Conservation (phyloP, 2,888 invertebrate genomes). For the Apodemia hepburni region DNA sequence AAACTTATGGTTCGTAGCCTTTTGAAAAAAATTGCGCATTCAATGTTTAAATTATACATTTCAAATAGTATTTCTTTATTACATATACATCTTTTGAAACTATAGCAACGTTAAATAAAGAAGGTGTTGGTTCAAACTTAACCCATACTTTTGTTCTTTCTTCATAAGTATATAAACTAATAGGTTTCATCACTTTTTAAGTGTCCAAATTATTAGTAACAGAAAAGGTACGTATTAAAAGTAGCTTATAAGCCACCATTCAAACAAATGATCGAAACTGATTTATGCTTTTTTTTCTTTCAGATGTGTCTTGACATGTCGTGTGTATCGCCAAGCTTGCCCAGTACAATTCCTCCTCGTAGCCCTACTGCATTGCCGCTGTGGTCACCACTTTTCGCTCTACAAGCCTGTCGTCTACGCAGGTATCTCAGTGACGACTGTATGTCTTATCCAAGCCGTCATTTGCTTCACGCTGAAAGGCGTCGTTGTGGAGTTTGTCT, state of each 20-base stretch:
- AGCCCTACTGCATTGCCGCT: conserved; percentile 61
- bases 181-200: background rate
- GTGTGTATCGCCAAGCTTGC: conserved; percentile 50
- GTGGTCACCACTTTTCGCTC: conserved; percentile 70
- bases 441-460: conserved; percentile 65
- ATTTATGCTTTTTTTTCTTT: conserved; percentile 26
- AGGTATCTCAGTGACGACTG: conserved; percentile 75
- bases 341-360: conserved; percentile 55
- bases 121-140: background rate
- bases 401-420: conserved; percentile 70
- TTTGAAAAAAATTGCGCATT: too few species aligned
- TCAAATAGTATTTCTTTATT: too few species aligned
- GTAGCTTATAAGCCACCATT: background rate
- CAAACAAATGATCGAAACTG: background rate
- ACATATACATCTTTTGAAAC: background rate
- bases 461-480: conserved; percentile 58
- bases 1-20: too few species aligned
- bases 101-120: background rate
- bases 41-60: too few species aligned
- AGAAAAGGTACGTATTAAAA: conserved; percentile 38
- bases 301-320: conserved; percentile 74
- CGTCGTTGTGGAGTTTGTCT: conserved; percentile 90
- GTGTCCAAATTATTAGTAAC: background rate
- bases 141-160: background rate
- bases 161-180: background rate